These are phyloP conservation scores for Trissolcus japonicus DNA, from an alignment of 2,888 invertebrate species.

Conservation along the genomic window DNA sequence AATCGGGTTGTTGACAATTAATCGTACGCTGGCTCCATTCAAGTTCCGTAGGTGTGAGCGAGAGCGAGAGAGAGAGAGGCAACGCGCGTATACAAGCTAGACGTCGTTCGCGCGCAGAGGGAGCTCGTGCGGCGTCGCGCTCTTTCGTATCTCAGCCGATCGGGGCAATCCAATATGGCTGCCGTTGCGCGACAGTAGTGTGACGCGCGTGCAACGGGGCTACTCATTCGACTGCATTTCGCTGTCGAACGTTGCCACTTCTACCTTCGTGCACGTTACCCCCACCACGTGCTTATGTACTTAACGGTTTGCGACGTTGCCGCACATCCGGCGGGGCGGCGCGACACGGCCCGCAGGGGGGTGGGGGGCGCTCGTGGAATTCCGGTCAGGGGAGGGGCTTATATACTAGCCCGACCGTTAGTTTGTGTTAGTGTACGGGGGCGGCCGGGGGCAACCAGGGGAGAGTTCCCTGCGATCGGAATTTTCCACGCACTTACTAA, in stretches of 20 bases:
- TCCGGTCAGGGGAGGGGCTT: constrained; percentile 64
- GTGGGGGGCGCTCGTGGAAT: constrained; percentile 65
- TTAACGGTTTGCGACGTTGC: constrained; percentile 75
- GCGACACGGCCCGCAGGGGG: not conserved
- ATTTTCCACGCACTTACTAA: constrained; percentile 71
- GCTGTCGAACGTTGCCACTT: constrained; percentile 75
- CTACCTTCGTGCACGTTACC: constrained; percentile 58
- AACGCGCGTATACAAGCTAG: constrained; percentile 36
- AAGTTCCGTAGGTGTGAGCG: constrained; percentile 4
- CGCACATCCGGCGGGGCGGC: constrained; percentile 70
- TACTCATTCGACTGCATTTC: constrained; percentile 70
- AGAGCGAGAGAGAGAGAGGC: constrained; percentile 14
- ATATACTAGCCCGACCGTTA: constrained; percentile 56
- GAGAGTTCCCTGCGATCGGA: constrained; percentile 66
- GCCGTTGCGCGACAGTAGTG: constrained; percentile 8
- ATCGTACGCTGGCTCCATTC: not conserved
- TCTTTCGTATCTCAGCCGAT: constrained; percentile 24
- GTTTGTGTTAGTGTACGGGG: constrained; percentile 36
- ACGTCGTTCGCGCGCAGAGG: constrained; percentile 32
- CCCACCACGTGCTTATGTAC: constrained; percentile 65
- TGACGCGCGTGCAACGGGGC: constrained; percentile 57
- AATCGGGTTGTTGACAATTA: not conserved
- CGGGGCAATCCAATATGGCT: constrained; percentile 14
- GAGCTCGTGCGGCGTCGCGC: constrained; percentile 35
- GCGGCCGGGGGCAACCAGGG: constrained; percentile 11